Evolutionary conservation across 2,797 vertebrate genomes (phyloP).

Genomic region (Sus cebifrons): DNA sequence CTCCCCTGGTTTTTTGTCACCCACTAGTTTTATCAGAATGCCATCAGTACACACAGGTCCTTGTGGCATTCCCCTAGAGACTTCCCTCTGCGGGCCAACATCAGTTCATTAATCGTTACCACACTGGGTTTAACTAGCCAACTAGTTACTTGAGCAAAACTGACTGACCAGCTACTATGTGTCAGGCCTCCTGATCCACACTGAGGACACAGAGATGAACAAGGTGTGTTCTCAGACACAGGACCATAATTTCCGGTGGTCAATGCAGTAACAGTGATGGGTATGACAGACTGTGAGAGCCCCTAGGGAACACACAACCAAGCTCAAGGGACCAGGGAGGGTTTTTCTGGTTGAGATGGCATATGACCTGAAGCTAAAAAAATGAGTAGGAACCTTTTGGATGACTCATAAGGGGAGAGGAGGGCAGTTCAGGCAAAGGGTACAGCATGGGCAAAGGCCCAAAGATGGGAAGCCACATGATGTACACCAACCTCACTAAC

Average conservation of each 20-base stretch:
- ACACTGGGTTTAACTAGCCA: constrained; percentile 16
- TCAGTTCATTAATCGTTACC: not conserved
- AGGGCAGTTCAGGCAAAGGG: constrained; percentile 13
- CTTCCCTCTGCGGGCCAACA: not conserved
- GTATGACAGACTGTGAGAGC: not conserved
- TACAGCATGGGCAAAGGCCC: constrained; percentile 1
- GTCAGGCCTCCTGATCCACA: not conserved
- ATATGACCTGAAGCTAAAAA: constrained; percentile 53
- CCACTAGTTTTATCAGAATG: constrained; percentile 54
- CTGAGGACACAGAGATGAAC: constrained; percentile 10
- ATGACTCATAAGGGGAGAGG: constrained; percentile 15
- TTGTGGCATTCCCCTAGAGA: constrained; percentile 6
- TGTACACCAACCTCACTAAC: not conserved
- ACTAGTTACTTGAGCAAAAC: constrained; percentile 45
- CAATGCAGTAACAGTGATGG: not conserved
- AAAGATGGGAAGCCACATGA: not conserved
- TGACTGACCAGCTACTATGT: constrained; percentile 21
- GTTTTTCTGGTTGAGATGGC: constrained; percentile 55
- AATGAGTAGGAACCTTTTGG: not conserved
- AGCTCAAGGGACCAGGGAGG: not conserved
- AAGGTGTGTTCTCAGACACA: constrained; percentile 37
- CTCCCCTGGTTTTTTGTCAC: constrained; percentile 35
- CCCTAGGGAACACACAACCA: not conserved
- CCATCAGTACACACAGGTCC: not conserved
- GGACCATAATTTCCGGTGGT: constrained; percentile 23